A percentile compares a stretch with the other conserved stretches of the same genome.
Conservation (phyloP, 2,888 invertebrate species). For the Protophormia terraenovae region DNA sequence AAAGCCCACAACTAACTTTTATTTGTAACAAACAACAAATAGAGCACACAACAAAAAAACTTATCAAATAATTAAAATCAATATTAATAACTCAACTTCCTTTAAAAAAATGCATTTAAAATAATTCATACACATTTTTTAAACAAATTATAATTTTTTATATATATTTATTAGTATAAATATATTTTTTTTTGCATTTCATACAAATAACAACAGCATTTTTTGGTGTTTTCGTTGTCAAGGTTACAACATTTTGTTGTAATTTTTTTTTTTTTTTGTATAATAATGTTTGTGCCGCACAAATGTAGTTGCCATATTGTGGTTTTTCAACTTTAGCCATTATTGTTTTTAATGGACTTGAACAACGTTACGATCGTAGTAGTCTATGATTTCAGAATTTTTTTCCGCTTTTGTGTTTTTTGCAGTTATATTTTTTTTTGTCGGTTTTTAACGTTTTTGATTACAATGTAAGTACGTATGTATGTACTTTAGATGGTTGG, state of each 20-base stretch:
- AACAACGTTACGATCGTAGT: conserved; percentile 21
- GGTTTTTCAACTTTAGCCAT: conserved; percentile 62
- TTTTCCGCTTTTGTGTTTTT: not conserved
- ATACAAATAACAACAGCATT: not conserved
- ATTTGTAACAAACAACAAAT: not conserved
- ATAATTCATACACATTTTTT: not conserved
- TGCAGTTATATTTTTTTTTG: not conserved
- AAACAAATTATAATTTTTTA: not conserved
- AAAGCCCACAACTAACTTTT: not conserved
- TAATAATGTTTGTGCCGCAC: not conserved
- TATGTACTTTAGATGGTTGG: conserved; percentile 4
- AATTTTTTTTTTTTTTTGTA: not conserved
- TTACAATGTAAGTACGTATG: not conserved
- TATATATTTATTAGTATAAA: not conserved
- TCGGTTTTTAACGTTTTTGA: not conserved
- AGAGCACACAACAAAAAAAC: not conserved
- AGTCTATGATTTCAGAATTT: conserved; percentile 55
- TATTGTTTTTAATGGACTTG: conserved; percentile 67
- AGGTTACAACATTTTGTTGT: conserved; percentile 57
- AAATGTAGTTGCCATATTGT: conserved; percentile 58
- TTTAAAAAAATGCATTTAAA: not conserved
- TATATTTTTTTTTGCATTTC: conserved; percentile 11
- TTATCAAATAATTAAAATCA: conserved; percentile 20
- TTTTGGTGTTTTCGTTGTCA: conserved; percentile 62
- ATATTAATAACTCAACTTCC: not conserved